Conservation (phyloP, 2,888 invertebrate genomes). For the Epsilonema sp. region DNA sequence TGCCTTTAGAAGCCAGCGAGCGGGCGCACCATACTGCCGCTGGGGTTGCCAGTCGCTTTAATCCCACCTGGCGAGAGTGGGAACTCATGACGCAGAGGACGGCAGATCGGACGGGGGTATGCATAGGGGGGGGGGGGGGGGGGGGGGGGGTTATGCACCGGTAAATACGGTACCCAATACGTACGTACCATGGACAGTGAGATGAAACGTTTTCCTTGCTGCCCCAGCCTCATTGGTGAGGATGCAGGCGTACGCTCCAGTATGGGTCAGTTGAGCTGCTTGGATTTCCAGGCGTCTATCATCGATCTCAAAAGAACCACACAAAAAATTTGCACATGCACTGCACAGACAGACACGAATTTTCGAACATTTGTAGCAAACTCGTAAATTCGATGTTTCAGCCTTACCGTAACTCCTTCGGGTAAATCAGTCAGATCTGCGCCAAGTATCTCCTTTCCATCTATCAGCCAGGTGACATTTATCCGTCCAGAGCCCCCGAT, state of each 20-base stretch:
- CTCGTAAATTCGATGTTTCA: no score
- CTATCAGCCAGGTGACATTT: conserved; percentile 15
- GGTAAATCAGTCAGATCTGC: no score
- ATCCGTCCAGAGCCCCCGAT: conserved; percentile 25
- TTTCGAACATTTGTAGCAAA: background rate
- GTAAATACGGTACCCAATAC: no score
- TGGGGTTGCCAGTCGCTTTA: no score
- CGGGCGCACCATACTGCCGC: no score
- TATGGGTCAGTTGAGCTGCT: conserved; percentile 30
- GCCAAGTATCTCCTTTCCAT: conserved; percentile 15
- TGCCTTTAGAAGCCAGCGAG: no score
- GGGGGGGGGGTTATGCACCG: no score
- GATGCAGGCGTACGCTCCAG: conserved; percentile 41
- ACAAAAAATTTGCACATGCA: background rate
- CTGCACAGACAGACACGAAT: background rate
- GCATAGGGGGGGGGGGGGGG: no score
- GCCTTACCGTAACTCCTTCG: no score
- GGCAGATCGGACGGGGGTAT: no score
- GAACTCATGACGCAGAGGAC: no score
- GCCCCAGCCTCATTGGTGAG: conserved; percentile 40
- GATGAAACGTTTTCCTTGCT: conserved; percentile 35
- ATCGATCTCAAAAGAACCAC: conserved; percentile 9
- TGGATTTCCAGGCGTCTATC: conserved; percentile 17
- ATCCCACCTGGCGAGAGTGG: no score
- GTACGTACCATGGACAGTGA: conserved; percentile 42